Evolutionary conservation across 2,113 vertebrate genomes (phyloP).

Genomic region (Arizona elegans): DNA sequence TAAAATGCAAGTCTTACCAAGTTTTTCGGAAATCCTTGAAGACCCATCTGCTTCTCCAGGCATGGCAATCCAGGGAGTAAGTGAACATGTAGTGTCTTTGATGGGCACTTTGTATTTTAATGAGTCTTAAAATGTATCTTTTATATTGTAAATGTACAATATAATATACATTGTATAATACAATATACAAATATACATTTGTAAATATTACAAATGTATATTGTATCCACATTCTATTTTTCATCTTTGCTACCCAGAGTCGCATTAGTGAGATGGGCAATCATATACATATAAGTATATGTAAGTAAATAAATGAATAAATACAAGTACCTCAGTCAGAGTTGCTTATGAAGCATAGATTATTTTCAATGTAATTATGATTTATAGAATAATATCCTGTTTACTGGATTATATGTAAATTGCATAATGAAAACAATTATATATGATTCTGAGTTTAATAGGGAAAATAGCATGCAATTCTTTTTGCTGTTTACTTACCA

Average conservation of each 20-base stretch:
- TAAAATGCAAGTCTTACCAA: neutral
- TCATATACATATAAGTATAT: neutral
- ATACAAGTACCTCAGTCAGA: neutral
- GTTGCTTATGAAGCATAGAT: neutral
- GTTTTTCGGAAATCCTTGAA: neutral
- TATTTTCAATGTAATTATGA: neutral
- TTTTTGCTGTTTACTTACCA: conserved; percentile 31
- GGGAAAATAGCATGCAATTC: neutral
- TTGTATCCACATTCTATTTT: neutral
- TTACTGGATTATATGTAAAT: conserved; percentile 4
- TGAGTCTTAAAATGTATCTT: neutral
- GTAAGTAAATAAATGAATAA: neutral
- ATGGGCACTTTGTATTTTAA: neutral
- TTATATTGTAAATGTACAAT: neutral
- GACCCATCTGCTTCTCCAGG: neutral
- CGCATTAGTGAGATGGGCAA: neutral
- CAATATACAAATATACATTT: too few relatives aligned
- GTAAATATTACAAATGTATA: neutral
- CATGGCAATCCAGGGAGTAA: neutral
- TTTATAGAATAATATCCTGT: neutral
- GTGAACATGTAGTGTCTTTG: neutral
- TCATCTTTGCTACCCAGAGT: neutral
- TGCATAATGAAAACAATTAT: neutral
- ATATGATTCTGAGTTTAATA: neutral
- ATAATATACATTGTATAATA: too few relatives aligned